Conservation (phyloP, 2,888 invertebrate species). For the Parthenolecanium corni region DNA sequence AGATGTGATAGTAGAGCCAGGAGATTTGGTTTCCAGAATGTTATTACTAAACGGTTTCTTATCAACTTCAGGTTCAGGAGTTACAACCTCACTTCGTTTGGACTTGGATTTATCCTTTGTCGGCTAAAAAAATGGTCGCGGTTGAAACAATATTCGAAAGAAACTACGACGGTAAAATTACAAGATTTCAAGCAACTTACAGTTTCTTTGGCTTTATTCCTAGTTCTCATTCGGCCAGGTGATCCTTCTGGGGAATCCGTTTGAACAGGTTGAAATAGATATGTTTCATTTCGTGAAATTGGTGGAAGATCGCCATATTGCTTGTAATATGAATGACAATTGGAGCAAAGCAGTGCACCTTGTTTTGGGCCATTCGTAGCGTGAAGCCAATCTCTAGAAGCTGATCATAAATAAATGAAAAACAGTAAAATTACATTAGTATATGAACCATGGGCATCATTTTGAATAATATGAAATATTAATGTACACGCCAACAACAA, state of each 20-base stretch:
- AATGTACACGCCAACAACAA: too few species aligned
- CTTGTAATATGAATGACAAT: conserved; percentile 62
- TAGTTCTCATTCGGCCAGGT: conserved; percentile 78
- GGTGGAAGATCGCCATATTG: conserved; percentile 63
- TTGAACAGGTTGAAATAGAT: conserved; percentile 45
- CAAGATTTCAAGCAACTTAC: conserved; percentile 36
- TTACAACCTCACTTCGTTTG: conserved; percentile 38
- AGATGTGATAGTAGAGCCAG: conserved; percentile 37
- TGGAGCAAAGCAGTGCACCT: conserved; percentile 56
- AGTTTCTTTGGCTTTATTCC: conserved; percentile 71
- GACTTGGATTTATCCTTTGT: conserved; percentile 34
- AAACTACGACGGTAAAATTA: not conserved
- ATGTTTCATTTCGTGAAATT: conserved; percentile 38
- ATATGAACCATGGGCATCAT: not conserved
- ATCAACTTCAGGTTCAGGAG: conserved; percentile 38
- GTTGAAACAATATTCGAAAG: not conserved
- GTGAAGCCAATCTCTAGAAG: conserved; percentile 59
- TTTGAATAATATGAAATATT: not conserved
- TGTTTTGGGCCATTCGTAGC: conserved; percentile 50
- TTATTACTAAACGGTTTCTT: conserved; percentile 35
- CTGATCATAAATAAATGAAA: conserved; percentile 37
- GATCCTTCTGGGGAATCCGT: conserved; percentile 62
- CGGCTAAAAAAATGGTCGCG: conserved; percentile 33
- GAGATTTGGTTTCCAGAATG: conserved; percentile 36
- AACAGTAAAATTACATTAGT: not conserved